Base-by-base conservation (phyloP, 2,113 vertebrate genomes). In the Toxotes chatareus region DNA sequence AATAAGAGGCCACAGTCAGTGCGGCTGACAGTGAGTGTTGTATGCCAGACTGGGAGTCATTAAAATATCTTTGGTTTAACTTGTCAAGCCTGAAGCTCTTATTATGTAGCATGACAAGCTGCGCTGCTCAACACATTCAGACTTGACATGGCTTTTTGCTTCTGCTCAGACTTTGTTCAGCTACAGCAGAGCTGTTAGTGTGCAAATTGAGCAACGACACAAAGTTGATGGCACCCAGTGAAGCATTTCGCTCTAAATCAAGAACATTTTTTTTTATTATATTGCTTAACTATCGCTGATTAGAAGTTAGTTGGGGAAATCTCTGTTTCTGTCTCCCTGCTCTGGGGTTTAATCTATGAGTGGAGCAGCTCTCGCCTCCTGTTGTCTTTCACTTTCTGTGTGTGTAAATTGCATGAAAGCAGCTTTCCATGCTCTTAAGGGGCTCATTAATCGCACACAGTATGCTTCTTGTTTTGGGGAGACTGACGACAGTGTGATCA, bases 401-500 rank as follows among this genome's bases (percentile, higher is more conserved):
- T 12, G 6, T 59, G 6, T 0, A 56, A 56, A 71, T 3, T 62
- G 23, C 49, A 69, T 76, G 74, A 68, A 80, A 42, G 61, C 38
- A 47, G 19, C 61, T 73, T 78, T 46, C 49, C 14, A 59, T 65
- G 73, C 65, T 72, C 42, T 53, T 56, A 36, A 73, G 34, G 21
- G 46, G 70, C 87, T 87, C 79, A 73, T 80, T 89, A 80, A 88
- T 90, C 80, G 12, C 59, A 31, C 71, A 31, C 65, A 60, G 69
- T 27, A 21, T 38, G 21, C 44, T 67, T 4, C 73, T 42, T 72
- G 79, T 85, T 80, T 64, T 91, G 7, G 21, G 32, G 46, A 31
- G 56, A 65, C 27, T 73, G 55, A 86, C 79, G 67, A 76, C 69
- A 83, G 73, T n/a, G 66, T 80, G 87, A 80, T 81, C 64, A 46